Evolutionary conservation across 1,140 invertebrate genomes (phyloP).

Genomic region (Orius insidiosus): DNA sequence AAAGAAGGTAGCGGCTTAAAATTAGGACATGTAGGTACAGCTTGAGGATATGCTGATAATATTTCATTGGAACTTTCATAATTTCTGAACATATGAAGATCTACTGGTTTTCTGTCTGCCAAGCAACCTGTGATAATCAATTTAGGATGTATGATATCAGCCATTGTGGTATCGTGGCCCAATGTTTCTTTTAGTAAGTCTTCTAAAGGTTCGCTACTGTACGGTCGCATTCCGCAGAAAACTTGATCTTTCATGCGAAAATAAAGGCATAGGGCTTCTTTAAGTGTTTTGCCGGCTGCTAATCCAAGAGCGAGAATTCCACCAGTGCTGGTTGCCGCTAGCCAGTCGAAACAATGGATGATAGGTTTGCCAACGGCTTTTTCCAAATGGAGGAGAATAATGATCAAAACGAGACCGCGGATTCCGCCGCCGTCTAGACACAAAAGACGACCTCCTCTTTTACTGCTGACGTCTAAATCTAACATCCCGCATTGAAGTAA

Average conservation of each 20-base stretch:
- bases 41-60: slow-evolving; percentile 23
- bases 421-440: slow-evolving; percentile 94
- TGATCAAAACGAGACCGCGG: slow-evolving; percentile 70
- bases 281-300: slow-evolving; percentile 43
- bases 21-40: slow-evolving; percentile 8
- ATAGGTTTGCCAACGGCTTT: slow-evolving; percentile 49
- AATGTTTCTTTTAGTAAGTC: slow-evolving; percentile 72
- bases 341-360: slow-evolving; percentile 86
- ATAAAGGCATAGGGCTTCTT: slow-evolving; percentile 70
- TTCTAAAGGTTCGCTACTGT: slow-evolving; percentile 70
- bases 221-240: slow-evolving; percentile 63
- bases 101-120: slow-evolving; percentile 80
- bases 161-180: slow-evolving; percentile 73
- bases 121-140: slow-evolving; percentile 83
- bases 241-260: slow-evolving; percentile 84
- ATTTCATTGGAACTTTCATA: slow-evolving; percentile 57
- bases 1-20: slow-evolving; percentile 30
- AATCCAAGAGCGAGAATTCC: slow-evolving; percentile 75
- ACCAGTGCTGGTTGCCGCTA: slow-evolving; percentile 92
- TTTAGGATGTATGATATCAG: slow-evolving; percentile 67
- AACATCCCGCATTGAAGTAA: neutral
- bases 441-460: slow-evolving; percentile 37
- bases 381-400: slow-evolving; percentile 75
- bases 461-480: neutral
- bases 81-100: slow-evolving; percentile 86